Evolutionary conservation across 2,888 invertebrate genomes (phyloP).

Genomic region (Axea sp.): DNA sequence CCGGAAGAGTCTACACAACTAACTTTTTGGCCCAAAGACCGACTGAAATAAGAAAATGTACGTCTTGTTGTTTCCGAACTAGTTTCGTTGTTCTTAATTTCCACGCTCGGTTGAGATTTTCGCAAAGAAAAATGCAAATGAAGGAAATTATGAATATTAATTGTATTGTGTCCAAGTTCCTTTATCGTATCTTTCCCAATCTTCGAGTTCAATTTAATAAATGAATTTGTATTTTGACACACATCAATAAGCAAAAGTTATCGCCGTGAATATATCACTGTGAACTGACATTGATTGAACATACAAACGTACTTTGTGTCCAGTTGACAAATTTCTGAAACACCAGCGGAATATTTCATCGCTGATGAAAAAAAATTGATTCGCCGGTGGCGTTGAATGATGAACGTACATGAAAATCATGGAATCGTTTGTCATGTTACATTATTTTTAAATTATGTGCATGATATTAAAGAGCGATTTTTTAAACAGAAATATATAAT

Average conservation of each 20-base stretch:
- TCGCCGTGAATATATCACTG: slow-evolving; percentile 9
- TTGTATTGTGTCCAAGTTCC: neutral
- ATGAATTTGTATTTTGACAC: neutral
- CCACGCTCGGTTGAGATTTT: too few relatives aligned
- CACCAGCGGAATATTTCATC: slow-evolving; percentile 20
- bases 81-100: too few relatives aligned
- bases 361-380: slow-evolving; percentile 16
- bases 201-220: slow-evolving; percentile 5
- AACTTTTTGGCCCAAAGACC: slow-evolving; percentile 4
- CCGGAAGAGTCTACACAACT: slow-evolving; percentile 28
- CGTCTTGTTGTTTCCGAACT: too few relatives aligned
- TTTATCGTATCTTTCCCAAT: too few relatives aligned
- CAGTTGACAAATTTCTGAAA: slow-evolving; percentile 20
- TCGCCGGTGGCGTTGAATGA: slow-evolving; percentile 2
- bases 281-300: slow-evolving; percentile 33
- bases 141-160: neutral
- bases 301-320: slow-evolving; percentile 24
- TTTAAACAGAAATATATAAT: slow-evolving; percentile 16
- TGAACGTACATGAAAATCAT: slow-evolving; percentile 15
- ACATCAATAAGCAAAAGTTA: slow-evolving; percentile 1
- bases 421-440: slow-evolving; percentile 31
- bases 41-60: too few relatives aligned
- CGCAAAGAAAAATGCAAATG: neutral
- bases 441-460: slow-evolving; percentile 34
- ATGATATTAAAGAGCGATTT: slow-evolving; percentile 38